These are phyloP conservation scores for Tetramorium alpestre DNA, from an alignment of 1,140 invertebrate species.

Conservation along the genomic window DNA sequence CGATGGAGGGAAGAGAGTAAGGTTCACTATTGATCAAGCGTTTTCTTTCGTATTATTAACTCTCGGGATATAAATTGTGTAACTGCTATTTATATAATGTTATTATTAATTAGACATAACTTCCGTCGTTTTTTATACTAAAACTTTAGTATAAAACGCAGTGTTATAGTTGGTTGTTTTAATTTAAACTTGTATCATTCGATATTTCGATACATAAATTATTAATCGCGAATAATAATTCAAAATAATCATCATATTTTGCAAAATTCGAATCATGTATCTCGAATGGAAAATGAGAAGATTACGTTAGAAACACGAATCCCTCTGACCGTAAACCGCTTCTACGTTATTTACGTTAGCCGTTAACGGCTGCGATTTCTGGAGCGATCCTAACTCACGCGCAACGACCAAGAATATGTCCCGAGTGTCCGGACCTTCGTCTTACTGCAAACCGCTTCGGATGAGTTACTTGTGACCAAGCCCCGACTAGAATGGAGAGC, in stretches of 20 bases:
- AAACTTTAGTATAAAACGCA: too few relatives aligned
- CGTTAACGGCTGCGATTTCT: slow-evolving; percentile 76
- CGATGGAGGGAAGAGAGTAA: neutral
- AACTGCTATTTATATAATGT: neutral
- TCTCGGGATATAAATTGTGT: neutral
- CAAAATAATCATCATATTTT: neutral
- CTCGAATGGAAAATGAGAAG: neutral
- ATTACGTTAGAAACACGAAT: neutral
- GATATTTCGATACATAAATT: neutral
- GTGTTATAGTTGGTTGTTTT: neutral
- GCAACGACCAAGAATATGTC: slow-evolving; percentile 81
- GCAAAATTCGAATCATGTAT: neutral
- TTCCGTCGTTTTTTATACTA: neutral
- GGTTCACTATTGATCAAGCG: neutral
- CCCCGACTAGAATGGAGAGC: neutral
- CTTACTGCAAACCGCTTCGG: slow-evolving; percentile 76
- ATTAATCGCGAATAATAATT: neutral
- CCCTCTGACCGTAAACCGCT: slow-evolving; percentile 64
- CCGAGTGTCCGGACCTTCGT: slow-evolving; percentile 82
- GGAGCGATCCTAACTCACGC: slow-evolving; percentile 79
- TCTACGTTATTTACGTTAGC: slow-evolving; percentile 78
- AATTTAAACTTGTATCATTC: neutral
- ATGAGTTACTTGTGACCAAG: slow-evolving; percentile 71
- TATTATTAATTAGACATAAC: neutral
- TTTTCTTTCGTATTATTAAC: neutral